Evolutionary conservation across 2,797 vertebrate species (phyloP).

Genomic region (Strix occidentalis): DNA sequence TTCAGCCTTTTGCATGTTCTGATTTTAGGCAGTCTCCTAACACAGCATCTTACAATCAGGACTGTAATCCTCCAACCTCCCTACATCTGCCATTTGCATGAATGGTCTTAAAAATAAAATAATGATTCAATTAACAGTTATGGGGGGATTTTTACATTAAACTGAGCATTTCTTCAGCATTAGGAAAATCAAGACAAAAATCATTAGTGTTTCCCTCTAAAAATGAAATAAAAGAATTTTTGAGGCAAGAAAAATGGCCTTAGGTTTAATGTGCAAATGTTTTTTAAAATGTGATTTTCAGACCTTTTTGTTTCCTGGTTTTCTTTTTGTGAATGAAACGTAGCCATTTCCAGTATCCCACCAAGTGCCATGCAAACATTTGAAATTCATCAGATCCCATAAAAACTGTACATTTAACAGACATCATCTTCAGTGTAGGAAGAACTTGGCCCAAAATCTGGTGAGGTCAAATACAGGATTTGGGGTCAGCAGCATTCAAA

Average conservation of each 20-base stretch:
- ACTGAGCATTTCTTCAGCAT: slow-evolving; percentile 30
- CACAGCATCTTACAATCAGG: background rate
- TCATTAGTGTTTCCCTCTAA: slow-evolving; percentile 11
- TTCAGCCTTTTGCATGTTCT: background rate
- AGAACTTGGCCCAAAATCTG: background rate
- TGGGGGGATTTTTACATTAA: slow-evolving; percentile 13
- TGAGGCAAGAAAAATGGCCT: slow-evolving; percentile 41
- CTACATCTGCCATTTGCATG: background rate
- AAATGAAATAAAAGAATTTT: slow-evolving; percentile 54
- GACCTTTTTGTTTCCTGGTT: background rate
- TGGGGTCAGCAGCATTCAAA: background rate
- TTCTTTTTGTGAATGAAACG: background rate
- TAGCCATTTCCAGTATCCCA: background rate
- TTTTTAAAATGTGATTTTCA: background rate
- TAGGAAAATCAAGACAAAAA: slow-evolving; percentile 39
- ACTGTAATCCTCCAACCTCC: background rate
- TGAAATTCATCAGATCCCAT: background rate
- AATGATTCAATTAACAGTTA: slow-evolving; percentile 8
- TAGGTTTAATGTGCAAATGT: background rate
- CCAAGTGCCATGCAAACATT: background rate
- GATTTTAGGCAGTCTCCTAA: slow-evolving; percentile 12
- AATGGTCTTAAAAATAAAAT: slow-evolving; percentile 11
- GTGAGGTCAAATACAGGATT: background rate
- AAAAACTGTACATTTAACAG: background rate
- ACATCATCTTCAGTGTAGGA: background rate